A percentile compares a stretch with the other conserved stretches of the same genome.
Conservation (phyloP, 2,113 vertebrate species). For the Arvicanthis niloticus region DNA sequence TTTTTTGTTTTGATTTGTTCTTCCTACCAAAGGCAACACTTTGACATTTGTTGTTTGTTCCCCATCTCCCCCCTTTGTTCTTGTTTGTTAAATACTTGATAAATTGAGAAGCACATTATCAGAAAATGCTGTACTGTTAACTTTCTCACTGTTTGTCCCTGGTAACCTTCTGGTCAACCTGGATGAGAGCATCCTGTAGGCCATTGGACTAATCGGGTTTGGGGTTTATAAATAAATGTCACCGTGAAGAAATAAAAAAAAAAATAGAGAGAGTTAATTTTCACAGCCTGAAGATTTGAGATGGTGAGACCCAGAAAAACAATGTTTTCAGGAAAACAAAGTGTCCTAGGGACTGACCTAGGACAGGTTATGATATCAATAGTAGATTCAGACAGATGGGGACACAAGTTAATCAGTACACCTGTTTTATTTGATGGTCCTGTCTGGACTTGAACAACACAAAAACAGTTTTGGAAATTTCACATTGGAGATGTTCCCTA, state of each 20-base stretch:
- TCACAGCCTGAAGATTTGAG: neutral
- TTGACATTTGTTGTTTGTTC: constrained; percentile 37
- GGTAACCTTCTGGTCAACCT: neutral
- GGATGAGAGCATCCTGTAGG: constrained; percentile 78
- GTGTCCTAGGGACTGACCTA: constrained; percentile 30
- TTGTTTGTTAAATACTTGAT: constrained; percentile 79
- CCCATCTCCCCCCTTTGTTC: constrained; percentile 37
- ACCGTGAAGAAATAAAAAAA: constrained; percentile 81
- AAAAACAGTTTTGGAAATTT: neutral
- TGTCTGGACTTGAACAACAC: neutral
- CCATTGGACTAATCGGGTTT: constrained; percentile 78
- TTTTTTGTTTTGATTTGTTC: constrained; percentile 9
- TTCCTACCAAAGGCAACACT: constrained; percentile 82
- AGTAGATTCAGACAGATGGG: neutral
- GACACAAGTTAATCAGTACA: constrained; percentile 41
- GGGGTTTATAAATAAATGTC: constrained; percentile 84
- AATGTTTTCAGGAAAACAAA: constrained; percentile 29
- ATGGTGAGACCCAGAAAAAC: neutral
- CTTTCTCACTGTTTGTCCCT: constrained; percentile 8
- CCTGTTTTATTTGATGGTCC: neutral
- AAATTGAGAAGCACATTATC: constrained; percentile 84
- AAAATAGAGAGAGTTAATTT: neutral
- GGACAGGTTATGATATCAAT: constrained; percentile 11
- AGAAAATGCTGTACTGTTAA: constrained; percentile 68
- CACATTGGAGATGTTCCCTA: neutral